Base-by-base conservation (phyloP, 2,888 invertebrate species). In the Eupithecia vulgata region DNA sequence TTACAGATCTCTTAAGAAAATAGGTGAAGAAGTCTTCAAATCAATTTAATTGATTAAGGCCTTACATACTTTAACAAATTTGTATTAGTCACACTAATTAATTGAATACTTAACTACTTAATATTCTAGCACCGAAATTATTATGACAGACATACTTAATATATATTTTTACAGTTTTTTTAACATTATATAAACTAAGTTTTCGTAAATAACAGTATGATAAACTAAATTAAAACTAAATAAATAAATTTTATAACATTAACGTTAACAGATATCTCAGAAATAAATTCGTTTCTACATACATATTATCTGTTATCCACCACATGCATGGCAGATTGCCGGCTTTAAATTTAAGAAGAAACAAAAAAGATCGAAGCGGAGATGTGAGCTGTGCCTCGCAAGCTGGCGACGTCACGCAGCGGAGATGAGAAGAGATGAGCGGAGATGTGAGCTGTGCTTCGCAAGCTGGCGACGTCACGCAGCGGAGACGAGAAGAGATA, bases 51-150 rank as follows among this genome's bases (percentile, higher is more conserved):
- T 52, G 10, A 25, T 12, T 13, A 13, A 25, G 57, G 57, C 25
- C 57, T n/a, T 13, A 57, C 25, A 21, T 21, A 48, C 8, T 45
- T 17, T 8, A 48, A 48, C n/a, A 48, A 48, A 52, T 21, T 10
- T 25, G 25, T 8, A 34, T 61, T 61, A 61, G 30, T 34, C 34
- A 61, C 17, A 30, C 30, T 61, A 61, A 61, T 61, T 8, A 17
- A 15, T 34, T 8, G 2, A 8, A 61, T 61, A 61, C n/a, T n/a
- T n/a, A n/a, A 4, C 2, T 30, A 30, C 30, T 1, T 15, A 30
- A 3, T 34, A 34, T 34, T 61, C 61, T 61, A 61, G 61, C 61
- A 61, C 61, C 61, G 34, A 61, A 61, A 61, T 61, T 34, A 61
- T 57, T 57, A 57, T 57, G 57, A 57, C 57, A 57, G 57, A 57